Evolutionary conservation across 2,113 vertebrate genomes (phyloP).

Genomic region (Cyprinus carpio): DNA sequence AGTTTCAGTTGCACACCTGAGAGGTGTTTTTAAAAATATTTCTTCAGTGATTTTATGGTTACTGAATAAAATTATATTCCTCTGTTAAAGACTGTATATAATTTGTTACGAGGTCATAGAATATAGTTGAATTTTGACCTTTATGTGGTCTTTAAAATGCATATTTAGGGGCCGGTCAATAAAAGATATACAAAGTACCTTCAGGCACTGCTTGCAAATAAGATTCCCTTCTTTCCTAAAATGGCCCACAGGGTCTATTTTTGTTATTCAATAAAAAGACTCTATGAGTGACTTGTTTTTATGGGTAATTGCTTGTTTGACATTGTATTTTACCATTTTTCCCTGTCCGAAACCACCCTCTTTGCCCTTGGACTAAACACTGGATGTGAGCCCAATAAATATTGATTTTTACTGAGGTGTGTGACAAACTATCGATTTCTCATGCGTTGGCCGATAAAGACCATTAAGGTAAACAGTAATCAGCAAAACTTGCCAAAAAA

Average conservation of each 20-base stretch:
- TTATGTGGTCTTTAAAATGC: slow-evolving; percentile 37
- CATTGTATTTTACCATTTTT: slow-evolving; percentile 53
- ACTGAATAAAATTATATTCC: neutral
- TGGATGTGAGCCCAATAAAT: slow-evolving; percentile 49
- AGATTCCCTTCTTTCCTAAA: slow-evolving; percentile 48
- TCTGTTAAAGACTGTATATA: neutral
- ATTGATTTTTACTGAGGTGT: slow-evolving; percentile 64
- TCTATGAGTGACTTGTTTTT: slow-evolving; percentile 56
- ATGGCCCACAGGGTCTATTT: slow-evolving; percentile 57
- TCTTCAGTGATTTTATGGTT: neutral
- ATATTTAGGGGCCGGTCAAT: slow-evolving; percentile 28
- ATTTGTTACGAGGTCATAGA: slow-evolving; percentile 10
- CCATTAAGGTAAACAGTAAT: slow-evolving; percentile 61
- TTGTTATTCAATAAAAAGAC: slow-evolving; percentile 56
- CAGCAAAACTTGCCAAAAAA: slow-evolving; percentile 53
- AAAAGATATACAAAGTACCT: slow-evolving; percentile 42
- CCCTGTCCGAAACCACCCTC: slow-evolving; percentile 54
- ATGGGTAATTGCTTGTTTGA: slow-evolving; percentile 55
- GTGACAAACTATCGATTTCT: slow-evolving; percentile 65
- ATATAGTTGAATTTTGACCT: slow-evolving; percentile 16
- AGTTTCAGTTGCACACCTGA: neutral
- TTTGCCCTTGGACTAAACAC: slow-evolving; percentile 60
- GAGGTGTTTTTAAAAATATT: neutral
- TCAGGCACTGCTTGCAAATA: slow-evolving; percentile 54
- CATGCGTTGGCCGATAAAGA: slow-evolving; percentile 61